phyloP scores from a whole-genome alignment of 1,140 invertebrate genomes.

The Gryllus bimaculatus region DNA sequence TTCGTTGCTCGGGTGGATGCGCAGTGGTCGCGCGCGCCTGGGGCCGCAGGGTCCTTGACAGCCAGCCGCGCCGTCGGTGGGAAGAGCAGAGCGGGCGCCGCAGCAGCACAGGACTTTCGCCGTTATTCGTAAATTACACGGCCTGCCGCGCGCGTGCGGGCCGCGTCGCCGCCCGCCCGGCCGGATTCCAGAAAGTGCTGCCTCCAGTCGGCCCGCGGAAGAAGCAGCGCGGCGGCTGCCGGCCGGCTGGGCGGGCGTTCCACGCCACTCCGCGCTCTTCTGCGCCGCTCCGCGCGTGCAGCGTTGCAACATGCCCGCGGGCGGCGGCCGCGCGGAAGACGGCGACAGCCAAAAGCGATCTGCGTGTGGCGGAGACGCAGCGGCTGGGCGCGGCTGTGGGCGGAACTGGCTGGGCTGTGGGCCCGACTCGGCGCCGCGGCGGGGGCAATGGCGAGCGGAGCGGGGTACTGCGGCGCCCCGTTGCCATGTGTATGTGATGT shows the following conservation, averaged over 20 bases:
- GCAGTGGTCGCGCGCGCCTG: too few relatives aligned
- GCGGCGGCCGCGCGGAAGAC: constrained; percentile 17
- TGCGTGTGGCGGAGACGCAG: too few relatives aligned
- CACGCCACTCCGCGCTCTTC: neutral
- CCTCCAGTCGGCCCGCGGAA: constrained; percentile 17
- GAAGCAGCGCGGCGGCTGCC: neutral
- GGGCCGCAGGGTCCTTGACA: too few relatives aligned
- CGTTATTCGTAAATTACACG: neutral
- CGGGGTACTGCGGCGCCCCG: too few relatives aligned
- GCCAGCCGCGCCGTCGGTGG: too few relatives aligned
- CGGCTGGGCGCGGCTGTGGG: too few relatives aligned
- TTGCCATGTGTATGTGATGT: neutral
- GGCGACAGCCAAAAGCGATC: neutral
- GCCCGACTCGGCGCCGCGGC: too few relatives aligned
- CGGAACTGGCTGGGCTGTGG: neutral
- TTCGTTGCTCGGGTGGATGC: too few relatives aligned
- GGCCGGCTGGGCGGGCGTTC: constrained; percentile 11
- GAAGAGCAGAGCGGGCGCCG: too few relatives aligned
- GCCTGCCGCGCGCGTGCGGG: neutral
- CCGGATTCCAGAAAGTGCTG: constrained; percentile 20
- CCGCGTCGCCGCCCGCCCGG: too few relatives aligned
- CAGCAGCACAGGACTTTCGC: neutral
- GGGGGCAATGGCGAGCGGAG: neutral
- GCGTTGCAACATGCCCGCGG: constrained; percentile 23
- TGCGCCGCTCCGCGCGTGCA: constrained; percentile 15